phyloP scores from a whole-genome alignment of 2,797 vertebrate genomes.

The Hapalemur alaotrensis region DNA sequence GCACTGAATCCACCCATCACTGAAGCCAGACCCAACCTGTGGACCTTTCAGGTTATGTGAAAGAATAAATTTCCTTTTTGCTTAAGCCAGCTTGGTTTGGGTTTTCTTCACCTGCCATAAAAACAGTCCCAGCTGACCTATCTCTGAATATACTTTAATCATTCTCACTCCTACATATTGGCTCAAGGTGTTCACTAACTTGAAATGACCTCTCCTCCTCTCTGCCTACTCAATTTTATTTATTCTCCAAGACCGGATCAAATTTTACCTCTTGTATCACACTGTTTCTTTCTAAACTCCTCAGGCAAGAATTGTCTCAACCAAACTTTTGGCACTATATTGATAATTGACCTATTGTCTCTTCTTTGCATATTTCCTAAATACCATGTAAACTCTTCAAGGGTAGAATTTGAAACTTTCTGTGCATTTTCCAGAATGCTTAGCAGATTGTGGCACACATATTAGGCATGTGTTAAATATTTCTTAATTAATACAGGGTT shows the following conservation, averaged over 20 bases:
- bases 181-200: neutral
- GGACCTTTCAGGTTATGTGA: neutral
- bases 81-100: neutral
- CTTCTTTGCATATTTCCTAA: neutral
- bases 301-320: neutral
- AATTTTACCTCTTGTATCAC: neutral
- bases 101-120: neutral
- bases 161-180: neutral
- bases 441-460: neutral
- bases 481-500: neutral
- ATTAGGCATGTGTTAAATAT: neutral
- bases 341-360: neutral
- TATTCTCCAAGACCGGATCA: neutral
- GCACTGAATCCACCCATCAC: neutral
- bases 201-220: neutral
- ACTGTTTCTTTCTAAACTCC: neutral
- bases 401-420: neutral
- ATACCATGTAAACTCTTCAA: neutral
- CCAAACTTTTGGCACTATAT: neutral
- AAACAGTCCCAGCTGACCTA: neutral
- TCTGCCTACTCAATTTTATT: neutral
- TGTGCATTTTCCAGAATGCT: neutral
- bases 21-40: neutral
- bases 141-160: neutral
- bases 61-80: neutral